Base-by-base conservation (phyloP, 2,888 invertebrate genomes). In the Alloplasta piceator region DNA sequence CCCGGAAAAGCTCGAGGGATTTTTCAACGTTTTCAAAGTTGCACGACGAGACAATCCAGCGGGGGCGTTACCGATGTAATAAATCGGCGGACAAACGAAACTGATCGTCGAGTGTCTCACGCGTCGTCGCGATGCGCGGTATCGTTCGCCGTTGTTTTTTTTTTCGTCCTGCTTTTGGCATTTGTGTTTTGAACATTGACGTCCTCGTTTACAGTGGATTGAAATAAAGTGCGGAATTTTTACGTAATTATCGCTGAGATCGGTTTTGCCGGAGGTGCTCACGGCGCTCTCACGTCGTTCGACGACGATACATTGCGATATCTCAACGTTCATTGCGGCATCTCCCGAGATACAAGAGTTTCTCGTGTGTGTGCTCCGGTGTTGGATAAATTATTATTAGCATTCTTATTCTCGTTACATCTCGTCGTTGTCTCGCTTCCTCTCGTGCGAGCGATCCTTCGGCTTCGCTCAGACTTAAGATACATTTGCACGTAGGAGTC, bases 61-160 rank as follows among this genome's bases (percentile, higher is more conserved):
- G 80, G 36, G 76, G 76, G 80, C 76, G 80, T 77, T 48, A 39
- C 39, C 55, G 72, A 61, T 67, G 72, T 60, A 63, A 80, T 80
- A 80, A 77, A 80, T 80, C 80, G 76, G 48, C 41, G 16, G 46
- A 48, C 72, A 55, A 43, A 63, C 67, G 63, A 26, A 7, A 5
- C 12, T 10, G 72, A 77, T 43, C 72, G 16, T 14, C 56, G 80
- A 80, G 80, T 80, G 76, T 73, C 63, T 73, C 68, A 67, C 58
- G 72, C 67, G 72, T 72, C 50, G 63, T 77, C 72, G 80, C 76
- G 72, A 76, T 64, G 76, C 76, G 72, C 50, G 71, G 46, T 64
- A 71, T 5, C 55, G n/a, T 60, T 52, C 56, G 56, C 26, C 36
- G 16, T 66, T 7, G 56, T 43, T 52, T 46, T 43, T 43, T 52